These are phyloP conservation scores for Isotomurus palustris DNA, from an alignment of 2,888 invertebrate species.

Conservation along the genomic window DNA sequence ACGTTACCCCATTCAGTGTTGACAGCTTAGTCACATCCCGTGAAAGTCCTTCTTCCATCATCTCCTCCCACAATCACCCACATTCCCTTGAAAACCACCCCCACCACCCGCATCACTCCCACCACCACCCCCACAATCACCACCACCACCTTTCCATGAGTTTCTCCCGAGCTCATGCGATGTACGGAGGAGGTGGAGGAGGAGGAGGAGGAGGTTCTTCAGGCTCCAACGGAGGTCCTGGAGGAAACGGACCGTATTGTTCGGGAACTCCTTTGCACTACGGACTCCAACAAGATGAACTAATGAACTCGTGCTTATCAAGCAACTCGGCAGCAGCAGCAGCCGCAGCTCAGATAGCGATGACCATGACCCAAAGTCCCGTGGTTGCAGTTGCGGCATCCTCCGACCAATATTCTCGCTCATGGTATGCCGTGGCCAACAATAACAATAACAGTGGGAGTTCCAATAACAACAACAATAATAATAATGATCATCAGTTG, in stretches of 20 bases:
- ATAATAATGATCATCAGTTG: conserved; percentile 20
- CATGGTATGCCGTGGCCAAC: conserved; percentile 39
- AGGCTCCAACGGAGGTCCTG: not conserved
- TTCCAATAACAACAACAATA: conserved; percentile 17
- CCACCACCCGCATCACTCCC: conserved; percentile 13
- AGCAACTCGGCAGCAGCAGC: conserved; percentile 28
- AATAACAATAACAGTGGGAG: conserved; percentile 25
- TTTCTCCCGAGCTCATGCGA: conserved; percentile 33
- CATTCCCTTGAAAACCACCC: conserved; percentile 10
- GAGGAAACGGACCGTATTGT: conserved; percentile 15
- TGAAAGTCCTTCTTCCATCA: conserved; percentile 26
- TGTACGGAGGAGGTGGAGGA: conserved; percentile 15
- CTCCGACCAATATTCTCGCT: conserved; percentile 35
- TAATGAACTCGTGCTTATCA: conserved; percentile 28
- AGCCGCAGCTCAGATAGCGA: conserved; percentile 32
- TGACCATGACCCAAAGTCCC: conserved; percentile 32
- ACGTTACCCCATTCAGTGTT: conserved; percentile 58
- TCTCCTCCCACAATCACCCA: conserved; percentile 15
- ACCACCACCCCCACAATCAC: conserved; percentile 20
- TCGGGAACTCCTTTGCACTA: conserved; percentile 30
- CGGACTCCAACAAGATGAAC: conserved; percentile 34
- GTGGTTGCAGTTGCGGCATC: conserved; percentile 26
- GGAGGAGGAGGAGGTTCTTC: conserved; percentile 13
- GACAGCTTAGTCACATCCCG: conserved; percentile 59
- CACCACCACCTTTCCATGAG: conserved; percentile 32